Evolutionary conservation across 2,113 vertebrate genomes (phyloP), one percentile per base, ranked within the genome.

Genomic region (Alouatta palliata): DNA sequence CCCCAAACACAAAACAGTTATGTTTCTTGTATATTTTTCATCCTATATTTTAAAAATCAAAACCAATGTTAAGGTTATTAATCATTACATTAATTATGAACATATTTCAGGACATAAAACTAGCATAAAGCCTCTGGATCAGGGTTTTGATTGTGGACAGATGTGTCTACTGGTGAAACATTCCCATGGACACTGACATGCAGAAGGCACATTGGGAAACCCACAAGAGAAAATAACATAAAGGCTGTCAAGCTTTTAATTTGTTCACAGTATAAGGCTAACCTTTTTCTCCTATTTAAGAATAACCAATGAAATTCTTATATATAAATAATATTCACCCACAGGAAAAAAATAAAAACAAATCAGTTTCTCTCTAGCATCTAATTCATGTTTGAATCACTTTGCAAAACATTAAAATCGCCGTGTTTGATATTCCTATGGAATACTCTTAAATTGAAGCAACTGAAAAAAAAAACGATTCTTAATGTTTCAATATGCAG

Each of bases 331-430:
- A 85, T 85, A 76, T 88, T 47, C 5, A 35, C 58, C 43, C 35
- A 25, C 1, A 8, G 43, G 2, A 30, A 3, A 84, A 75, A 30
- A 82, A 83, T 73, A 23, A 94, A 84, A 45, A 30, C 13, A 20
- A 73, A 76, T 47, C 68, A 45, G n/a, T 88, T 91, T 96, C 9
- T 81, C 27, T 70, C 20, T 82, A 71, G 13, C 8, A 58, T 71
- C 49, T 58, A 68, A 94, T 96, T 96, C 20, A 82, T 61, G 21
- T 93, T 93, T 83, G 54, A 81, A 32, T 81, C 14, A 86, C 23
- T 70, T 75, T 30, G 23, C 21, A 86, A 96, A 45, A 86, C 75
- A 83, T 61, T 82, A 7, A 81, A 96, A 90, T 81, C 19, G 5
- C 35, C 73, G 20, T 8, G 58, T 79, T 82, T 89, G 86, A 37